Evolutionary conservation across 2,113 vertebrate species (phyloP).

Genomic region (Heteronetta atricapilla): DNA sequence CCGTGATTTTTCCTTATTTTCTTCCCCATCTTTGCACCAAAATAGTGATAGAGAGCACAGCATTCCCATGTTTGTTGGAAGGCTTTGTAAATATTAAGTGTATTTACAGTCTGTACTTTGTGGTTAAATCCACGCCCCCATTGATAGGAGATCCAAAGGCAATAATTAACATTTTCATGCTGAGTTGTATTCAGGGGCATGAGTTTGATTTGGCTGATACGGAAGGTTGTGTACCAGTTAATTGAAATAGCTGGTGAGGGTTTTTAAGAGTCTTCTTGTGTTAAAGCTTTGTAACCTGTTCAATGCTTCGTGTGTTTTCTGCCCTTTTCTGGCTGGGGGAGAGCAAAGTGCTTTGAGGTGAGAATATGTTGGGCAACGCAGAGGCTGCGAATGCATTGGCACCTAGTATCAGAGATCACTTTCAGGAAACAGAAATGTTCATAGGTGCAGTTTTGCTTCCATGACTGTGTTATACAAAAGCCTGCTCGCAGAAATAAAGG

Average conservation of each 20-base stretch:
- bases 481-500: neutral
- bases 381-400: neutral
- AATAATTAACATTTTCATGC: accelerated
- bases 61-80: neutral
- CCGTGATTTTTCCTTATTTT: neutral
- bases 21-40: neutral
- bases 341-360: neutral
- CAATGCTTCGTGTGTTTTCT: neutral
- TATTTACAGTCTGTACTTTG: neutral
- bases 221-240: neutral
- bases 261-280: neutral
- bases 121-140: neutral
- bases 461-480: neutral
- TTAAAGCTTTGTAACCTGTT: neutral
- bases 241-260: neutral
- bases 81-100: neutral
- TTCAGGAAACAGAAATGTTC: neutral
- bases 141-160: accelerated
- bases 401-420: neutral
- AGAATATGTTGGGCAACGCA: neutral
- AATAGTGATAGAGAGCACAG: neutral
- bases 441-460: neutral
- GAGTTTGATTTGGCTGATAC: neutral
- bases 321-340: accelerated
- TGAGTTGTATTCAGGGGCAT: neutral